Conservation (phyloP, 2,888 invertebrate genomes). For the Chironomus tentans region DNA sequence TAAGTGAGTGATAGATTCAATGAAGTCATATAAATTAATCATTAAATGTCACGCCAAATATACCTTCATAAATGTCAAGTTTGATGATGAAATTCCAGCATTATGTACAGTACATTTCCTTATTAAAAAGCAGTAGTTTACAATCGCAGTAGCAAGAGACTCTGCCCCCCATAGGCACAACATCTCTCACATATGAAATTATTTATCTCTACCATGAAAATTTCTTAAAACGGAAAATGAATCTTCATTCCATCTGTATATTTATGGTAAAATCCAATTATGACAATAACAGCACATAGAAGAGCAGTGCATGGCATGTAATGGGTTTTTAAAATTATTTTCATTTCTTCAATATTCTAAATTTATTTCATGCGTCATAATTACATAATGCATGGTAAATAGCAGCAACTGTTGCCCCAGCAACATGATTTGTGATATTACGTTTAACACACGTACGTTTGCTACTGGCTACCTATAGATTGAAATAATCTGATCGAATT, state of each 20-base stretch:
- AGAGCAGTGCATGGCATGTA: background rate
- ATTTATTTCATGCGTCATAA: slow-evolving; percentile 12
- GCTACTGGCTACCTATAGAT: background rate
- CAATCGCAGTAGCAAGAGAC: background rate
- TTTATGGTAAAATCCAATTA: slow-evolving; percentile 9
- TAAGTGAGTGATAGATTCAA: background rate
- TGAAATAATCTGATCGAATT: background rate
- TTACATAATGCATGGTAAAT: slow-evolving; percentile 11
- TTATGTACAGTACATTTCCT: background rate
- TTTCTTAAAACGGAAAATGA: slow-evolving; percentile 4
- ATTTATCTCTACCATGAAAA: background rate
- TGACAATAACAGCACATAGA: background rate
- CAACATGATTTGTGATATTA: slow-evolving; percentile 1
- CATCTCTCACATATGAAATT: background rate
- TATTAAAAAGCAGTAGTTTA: background rate
- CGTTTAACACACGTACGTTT: background rate
- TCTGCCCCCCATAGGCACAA: background rate
- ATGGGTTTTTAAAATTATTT: background rate
- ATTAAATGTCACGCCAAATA: background rate
- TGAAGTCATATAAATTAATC: background rate
- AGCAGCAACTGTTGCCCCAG: background rate
- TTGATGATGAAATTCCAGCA: background rate
- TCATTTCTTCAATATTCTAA: background rate
- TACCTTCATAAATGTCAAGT: slow-evolving; percentile 1
- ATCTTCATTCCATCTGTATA: slow-evolving; percentile 3